phyloP scores from a whole-genome alignment of 2,888 invertebrate genomes.

The Muschampia plurimacula region DNA sequence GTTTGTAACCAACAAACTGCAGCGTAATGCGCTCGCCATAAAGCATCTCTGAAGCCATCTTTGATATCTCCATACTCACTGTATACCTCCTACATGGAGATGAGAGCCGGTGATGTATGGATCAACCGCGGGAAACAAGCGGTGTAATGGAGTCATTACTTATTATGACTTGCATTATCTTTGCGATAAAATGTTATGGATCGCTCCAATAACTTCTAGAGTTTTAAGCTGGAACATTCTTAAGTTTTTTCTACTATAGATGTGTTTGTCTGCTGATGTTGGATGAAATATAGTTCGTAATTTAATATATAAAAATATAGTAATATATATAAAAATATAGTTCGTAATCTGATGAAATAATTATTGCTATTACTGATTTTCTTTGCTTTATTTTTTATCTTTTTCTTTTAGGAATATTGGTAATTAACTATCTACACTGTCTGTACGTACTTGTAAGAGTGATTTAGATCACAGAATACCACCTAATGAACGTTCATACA shows the following conservation, averaged over 20 bases:
- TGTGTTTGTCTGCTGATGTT: not conserved
- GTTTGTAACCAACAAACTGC: slow-evolving; percentile 16
- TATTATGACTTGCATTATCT: slow-evolving; percentile 53
- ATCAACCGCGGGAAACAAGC: slow-evolving; percentile 42
- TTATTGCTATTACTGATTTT: too few species aligned
- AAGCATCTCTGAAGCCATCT: slow-evolving; percentile 25
- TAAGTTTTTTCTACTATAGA: not conserved
- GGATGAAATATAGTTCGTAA: too few species aligned
- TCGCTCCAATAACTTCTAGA: slow-evolving; percentile 38
- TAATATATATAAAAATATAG: too few species aligned
- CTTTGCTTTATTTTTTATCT: too few species aligned
- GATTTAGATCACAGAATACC: too few species aligned
- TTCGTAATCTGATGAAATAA: too few species aligned
- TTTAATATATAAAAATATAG: too few species aligned
- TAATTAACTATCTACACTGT: too few species aligned
- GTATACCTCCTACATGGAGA: slow-evolving; percentile 18
- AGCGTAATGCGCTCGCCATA: slow-evolving; percentile 25
- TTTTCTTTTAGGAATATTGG: too few species aligned
- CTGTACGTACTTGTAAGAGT: too few species aligned
- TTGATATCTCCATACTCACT: slow-evolving; percentile 11
- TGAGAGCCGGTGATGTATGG: slow-evolving; percentile 33
- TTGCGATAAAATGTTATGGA: slow-evolving; percentile 44
- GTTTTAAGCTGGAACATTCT: slow-evolving; percentile 10
- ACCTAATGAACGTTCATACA: too few species aligned
- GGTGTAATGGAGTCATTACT: slow-evolving; percentile 49